Percentiles rank a stretch among this genome's conserved stretches.
These are phyloP conservation scores for Tyrannus savana DNA, from an alignment of 2,113 vertebrate genomes.

Conservation along the genomic window DNA sequence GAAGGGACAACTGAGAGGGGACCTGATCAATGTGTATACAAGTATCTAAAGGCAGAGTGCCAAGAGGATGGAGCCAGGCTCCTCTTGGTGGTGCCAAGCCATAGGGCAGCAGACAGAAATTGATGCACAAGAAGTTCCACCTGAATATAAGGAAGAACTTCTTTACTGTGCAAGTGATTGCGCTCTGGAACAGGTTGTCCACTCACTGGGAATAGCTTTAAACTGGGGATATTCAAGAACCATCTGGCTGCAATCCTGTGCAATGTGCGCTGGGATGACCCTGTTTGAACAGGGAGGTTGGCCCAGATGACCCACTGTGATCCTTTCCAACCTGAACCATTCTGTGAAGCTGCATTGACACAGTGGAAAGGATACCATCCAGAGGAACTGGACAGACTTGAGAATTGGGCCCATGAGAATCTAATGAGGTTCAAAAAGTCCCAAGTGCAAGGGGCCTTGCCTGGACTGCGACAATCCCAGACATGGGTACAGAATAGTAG, in stretches of 20 bases:
- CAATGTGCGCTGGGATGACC: not conserved
- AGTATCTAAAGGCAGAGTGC: not conserved
- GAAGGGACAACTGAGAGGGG: not conserved
- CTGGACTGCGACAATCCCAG: not conserved
- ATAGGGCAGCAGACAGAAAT: not conserved
- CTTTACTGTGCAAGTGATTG: accelerated
- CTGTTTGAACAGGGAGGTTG: not conserved
- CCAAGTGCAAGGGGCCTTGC: not conserved
- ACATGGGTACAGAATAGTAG: not conserved
- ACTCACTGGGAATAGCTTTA: not conserved
- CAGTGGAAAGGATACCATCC: not conserved
- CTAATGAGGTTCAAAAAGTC: not conserved
- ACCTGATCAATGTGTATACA: not conserved
- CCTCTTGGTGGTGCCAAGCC: accelerated
- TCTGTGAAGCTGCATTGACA: not conserved
- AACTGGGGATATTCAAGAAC: not conserved
- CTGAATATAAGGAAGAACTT: not conserved
- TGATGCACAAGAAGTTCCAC: not conserved
- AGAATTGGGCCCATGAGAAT: not conserved
- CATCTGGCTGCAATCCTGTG: not conserved
- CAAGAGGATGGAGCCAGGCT: not conserved
- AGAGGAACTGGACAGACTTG: not conserved
- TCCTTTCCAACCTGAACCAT: not conserved
- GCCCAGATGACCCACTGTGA: not conserved
- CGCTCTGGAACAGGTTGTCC: not conserved